A percentile compares a stretch with the other conserved stretches of the same genome.
Conservation (phyloP, 2,888 invertebrate species). For the Caenorhabditis sinica region DNA sequence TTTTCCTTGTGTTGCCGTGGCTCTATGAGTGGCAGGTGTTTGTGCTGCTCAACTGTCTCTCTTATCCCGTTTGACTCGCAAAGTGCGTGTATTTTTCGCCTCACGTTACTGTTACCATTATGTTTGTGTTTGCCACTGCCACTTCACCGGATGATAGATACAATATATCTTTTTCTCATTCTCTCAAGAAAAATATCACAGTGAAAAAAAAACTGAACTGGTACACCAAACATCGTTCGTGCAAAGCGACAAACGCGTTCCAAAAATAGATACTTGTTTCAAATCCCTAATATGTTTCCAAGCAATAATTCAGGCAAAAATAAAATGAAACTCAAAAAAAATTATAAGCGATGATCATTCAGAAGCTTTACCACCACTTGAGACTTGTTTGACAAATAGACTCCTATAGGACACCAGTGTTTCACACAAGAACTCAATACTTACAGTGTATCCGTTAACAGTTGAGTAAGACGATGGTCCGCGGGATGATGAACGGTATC, state of each 20-base stretch:
- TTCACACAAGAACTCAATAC: conserved; percentile 58
- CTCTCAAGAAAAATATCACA: conserved; percentile 7
- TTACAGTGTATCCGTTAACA: conserved; percentile 79
- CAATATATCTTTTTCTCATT: conserved; percentile 49
- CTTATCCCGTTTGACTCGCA: conserved; percentile 46
- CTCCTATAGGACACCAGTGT: conserved; percentile 48
- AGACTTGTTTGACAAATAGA: conserved; percentile 36
- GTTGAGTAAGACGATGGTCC: conserved; percentile 75
- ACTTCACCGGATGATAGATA: conserved; percentile 59
- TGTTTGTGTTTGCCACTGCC: conserved; percentile 47
- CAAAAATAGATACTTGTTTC: background rate
- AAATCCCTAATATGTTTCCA: background rate
- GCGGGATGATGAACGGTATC: conserved; percentile 80
- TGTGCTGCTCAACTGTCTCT: conserved; percentile 42
- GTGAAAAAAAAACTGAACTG: conserved; percentile 17
- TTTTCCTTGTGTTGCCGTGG: conserved; percentile 26
- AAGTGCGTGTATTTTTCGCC: conserved; percentile 70
- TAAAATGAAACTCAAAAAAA: conserved; percentile 34
- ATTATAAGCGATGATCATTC: conserved; percentile 33
- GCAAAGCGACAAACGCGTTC: background rate
- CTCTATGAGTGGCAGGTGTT: conserved; percentile 52
- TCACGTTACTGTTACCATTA: conserved; percentile 43
- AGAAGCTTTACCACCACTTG: conserved; percentile 36
- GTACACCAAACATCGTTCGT: conserved; percentile 31
- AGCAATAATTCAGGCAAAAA: background rate